Percentiles rank a stretch among this genome's conserved stretches.
Conservation (phyloP, 2,888 invertebrate genomes). For the Rambutsinella grinnellia region DNA sequence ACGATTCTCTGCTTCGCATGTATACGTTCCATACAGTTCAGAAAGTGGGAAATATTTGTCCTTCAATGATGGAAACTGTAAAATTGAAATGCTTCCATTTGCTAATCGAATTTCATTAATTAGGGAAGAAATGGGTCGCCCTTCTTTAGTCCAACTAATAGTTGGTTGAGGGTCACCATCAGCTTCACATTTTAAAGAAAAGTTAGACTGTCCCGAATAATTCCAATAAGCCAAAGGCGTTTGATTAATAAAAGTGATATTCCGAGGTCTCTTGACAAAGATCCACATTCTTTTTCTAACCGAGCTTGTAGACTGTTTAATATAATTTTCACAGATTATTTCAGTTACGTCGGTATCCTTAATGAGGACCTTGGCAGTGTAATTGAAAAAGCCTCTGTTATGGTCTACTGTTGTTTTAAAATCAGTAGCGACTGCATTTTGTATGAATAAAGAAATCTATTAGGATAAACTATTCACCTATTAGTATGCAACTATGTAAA, state of each 20-base stretch:
- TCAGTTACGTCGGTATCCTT: not conserved
- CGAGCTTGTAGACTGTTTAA: not conserved
- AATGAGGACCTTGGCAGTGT: constrained; percentile 12
- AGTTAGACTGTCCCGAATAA: constrained; percentile 5
- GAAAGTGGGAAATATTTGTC: not conserved
- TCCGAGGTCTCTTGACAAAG: constrained; percentile 2
- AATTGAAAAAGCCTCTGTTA: constrained; percentile 8
- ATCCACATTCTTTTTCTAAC: constrained; percentile 4
- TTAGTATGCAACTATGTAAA: no score
- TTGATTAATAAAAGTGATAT: constrained; percentile 19
- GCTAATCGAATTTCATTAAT: no score
- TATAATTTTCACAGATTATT: constrained; percentile 8
- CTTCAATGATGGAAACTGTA: constrained; percentile 7
- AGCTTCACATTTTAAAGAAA: constrained; percentile 23
- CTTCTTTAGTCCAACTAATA: constrained; percentile 18
- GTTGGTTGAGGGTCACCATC: constrained; percentile 19
- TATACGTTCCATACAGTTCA: constrained; percentile 11
- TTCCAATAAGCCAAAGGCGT: not conserved
- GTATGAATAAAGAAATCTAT: no score
- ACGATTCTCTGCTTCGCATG: constrained; percentile 28
- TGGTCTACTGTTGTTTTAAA: not conserved
- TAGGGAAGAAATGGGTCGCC: constrained; percentile 1
- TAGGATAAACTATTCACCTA: no score
- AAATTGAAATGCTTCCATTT: not conserved
- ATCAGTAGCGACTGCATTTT: no score